Conservation (phyloP, 1,140 invertebrate genomes). For the Drosophila kurseongensis region DNA sequence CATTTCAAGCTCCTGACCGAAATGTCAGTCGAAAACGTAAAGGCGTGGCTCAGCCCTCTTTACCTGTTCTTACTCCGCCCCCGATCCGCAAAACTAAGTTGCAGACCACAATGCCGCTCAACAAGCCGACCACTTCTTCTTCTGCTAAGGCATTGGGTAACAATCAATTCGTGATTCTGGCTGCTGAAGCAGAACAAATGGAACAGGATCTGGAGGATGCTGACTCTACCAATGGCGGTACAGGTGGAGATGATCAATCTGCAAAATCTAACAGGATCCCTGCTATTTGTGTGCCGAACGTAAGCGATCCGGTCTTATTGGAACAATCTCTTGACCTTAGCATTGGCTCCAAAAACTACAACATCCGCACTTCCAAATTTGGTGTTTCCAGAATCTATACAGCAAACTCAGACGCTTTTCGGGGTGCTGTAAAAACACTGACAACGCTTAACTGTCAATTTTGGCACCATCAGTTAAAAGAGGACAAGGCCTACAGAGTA, state of each 20-base stretch:
- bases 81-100: no score
- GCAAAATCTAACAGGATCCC: neutral
- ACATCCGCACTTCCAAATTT: constrained; percentile 19
- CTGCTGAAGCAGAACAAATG: constrained; percentile 5
- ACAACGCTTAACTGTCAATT: constrained; percentile 17
- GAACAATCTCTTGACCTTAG: neutral
- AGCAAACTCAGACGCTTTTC: constrained; percentile 19
- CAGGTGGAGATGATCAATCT: neutral
- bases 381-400: constrained; percentile 24
- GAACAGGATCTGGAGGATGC: constrained; percentile 1
- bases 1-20: no score
- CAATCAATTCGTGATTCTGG: neutral
- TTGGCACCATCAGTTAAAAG: constrained; percentile 28
- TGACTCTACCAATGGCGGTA: neutral
- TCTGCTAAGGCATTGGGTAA: neutral
- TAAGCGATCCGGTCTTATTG: neutral
- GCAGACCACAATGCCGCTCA: neutral
- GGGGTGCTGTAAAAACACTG: constrained; percentile 7
- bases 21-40: no score
- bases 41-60: no score
- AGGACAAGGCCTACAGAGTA: constrained; percentile 22
- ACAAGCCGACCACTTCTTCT: neutral
- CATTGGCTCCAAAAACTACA: constrained; percentile 10
- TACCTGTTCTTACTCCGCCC: no score
- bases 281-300: constrained; percentile 11